A percentile compares a stretch with the other conserved stretches of the same genome.
phyloP scores from a whole-genome alignment of 2,113 vertebrate species.

The Archilochus colubris region DNA sequence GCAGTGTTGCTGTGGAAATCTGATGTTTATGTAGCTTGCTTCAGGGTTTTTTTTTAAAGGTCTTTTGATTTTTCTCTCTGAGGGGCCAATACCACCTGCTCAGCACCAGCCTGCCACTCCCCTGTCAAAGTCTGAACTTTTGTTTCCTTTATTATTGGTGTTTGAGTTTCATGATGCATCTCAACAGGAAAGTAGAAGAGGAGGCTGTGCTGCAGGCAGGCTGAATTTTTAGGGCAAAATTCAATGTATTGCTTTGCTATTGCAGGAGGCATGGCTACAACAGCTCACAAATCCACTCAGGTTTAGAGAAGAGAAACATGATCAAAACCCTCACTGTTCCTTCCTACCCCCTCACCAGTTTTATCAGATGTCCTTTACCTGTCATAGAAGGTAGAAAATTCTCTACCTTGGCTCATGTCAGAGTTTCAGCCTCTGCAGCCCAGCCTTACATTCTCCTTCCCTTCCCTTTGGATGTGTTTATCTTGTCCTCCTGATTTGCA shows the following conservation, averaged over 20 bases:
- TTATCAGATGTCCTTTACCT: neutral
- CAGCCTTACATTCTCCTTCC: rapidly evolving
- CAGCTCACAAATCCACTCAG: rapidly evolving
- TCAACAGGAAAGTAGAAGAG: neutral
- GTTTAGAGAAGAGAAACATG: neutral
- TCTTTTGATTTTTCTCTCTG: neutral
- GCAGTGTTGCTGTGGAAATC: neutral
- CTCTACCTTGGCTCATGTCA: rapidly evolving
- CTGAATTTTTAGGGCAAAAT: neutral
- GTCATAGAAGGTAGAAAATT: neutral
- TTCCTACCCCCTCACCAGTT: neutral
- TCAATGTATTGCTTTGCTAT: rapidly evolving
- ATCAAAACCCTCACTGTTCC: neutral
- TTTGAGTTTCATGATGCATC: neutral
- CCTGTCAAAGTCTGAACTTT: neutral
- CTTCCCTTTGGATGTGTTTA: neutral
- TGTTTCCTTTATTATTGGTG: neutral
- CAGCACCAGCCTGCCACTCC: neutral
- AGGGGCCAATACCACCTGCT: neutral
- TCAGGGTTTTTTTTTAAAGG: neutral
- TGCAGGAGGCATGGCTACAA: neutral
- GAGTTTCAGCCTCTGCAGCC: neutral
- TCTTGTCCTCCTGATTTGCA: neutral
- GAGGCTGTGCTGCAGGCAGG: neutral
- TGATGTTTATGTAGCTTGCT: neutral